phyloP scores from a whole-genome alignment of 2,797 vertebrate species.

The Sparidentex hasta region DNA sequence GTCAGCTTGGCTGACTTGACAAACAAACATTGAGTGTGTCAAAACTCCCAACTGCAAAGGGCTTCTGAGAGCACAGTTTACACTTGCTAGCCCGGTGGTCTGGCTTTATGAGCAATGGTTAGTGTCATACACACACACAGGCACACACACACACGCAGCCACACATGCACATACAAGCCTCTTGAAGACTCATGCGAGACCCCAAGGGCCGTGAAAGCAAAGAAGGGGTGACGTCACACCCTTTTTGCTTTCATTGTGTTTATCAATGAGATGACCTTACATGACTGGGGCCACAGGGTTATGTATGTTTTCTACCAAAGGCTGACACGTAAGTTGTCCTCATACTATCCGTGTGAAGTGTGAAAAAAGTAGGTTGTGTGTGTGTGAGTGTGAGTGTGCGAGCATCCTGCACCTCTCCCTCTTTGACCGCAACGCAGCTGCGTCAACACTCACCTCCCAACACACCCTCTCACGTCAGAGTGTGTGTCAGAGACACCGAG shows the following conservation, averaged over 20 bases:
- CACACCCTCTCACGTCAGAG: constrained; percentile 63
- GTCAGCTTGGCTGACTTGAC: constrained; percentile 83
- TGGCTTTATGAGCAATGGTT: constrained; percentile 84
- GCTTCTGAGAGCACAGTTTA: constrained; percentile 87
- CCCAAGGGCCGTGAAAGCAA: constrained; percentile 74
- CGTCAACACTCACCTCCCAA: constrained; percentile 72
- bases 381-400: constrained; percentile 37
- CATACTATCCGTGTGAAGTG: constrained; percentile 35
- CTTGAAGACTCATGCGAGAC: constrained; percentile 67
- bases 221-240: constrained; percentile 73
- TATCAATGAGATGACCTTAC: constrained; percentile 78
- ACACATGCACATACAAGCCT: constrained; percentile 46
- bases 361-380: constrained; percentile 36
- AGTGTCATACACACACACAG: constrained; percentile 73
- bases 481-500: constrained; percentile 62
- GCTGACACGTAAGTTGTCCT: constrained; percentile 60
- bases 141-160: constrained; percentile 44
- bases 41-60: constrained; percentile 82
- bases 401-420: constrained; percentile 70
- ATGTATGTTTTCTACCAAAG: constrained; percentile 72
- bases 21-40: constrained; percentile 87
- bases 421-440: constrained; percentile 76
- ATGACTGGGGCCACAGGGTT: constrained; percentile 71
- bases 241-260: constrained; percentile 71
- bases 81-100: constrained; percentile 87